These are phyloP conservation scores for Oryzias celebensis DNA, from an alignment of 2,113 vertebrate species.

Conservation along the genomic window DNA sequence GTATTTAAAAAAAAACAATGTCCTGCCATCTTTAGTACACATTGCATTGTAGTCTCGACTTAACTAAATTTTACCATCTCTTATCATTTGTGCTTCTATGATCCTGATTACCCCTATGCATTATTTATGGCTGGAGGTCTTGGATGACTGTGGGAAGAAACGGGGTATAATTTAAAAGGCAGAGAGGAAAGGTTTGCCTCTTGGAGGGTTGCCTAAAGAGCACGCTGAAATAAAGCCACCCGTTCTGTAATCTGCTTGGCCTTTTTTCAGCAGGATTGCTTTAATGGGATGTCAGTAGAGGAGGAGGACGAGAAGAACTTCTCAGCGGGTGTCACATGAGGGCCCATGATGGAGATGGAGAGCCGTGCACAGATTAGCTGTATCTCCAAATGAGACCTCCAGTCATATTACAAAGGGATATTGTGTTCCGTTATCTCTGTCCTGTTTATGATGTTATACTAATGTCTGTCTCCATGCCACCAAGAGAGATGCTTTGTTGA, in stretches of 20 bases:
- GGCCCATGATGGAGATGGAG: constrained; percentile 70
- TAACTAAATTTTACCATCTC: constrained; percentile 58
- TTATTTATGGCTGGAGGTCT: constrained; percentile 64
- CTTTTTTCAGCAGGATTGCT: constrained; percentile 75
- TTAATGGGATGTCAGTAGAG: constrained; percentile 73
- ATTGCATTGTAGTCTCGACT: constrained; percentile 12
- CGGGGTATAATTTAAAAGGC: constrained; percentile 68
- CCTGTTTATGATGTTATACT: constrained; percentile 66
- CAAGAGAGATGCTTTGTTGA: constrained; percentile 34
- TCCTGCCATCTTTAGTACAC: constrained; percentile 29
- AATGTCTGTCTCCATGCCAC: constrained; percentile 48
- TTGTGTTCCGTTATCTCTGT: constrained; percentile 66
- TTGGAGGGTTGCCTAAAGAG: constrained; percentile 62
- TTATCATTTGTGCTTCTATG: constrained; percentile 43
- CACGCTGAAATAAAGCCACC: constrained; percentile 61
- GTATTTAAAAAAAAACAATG: constrained; percentile 11
- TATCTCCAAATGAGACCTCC: constrained; percentile 69
- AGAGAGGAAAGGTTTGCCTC: constrained; percentile 49
- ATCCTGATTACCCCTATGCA: constrained; percentile 67
- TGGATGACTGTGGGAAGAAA: constrained; percentile 61
- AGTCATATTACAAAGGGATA: constrained; percentile 63
- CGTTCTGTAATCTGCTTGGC: constrained; percentile 72
- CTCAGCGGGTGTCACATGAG: constrained; percentile 58
- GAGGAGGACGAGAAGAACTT: constrained; percentile 40
- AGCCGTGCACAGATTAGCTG: constrained; percentile 66